phyloP scores from a whole-genome alignment of 2,797 vertebrate species.

The Emydoidea blandingii region DNA sequence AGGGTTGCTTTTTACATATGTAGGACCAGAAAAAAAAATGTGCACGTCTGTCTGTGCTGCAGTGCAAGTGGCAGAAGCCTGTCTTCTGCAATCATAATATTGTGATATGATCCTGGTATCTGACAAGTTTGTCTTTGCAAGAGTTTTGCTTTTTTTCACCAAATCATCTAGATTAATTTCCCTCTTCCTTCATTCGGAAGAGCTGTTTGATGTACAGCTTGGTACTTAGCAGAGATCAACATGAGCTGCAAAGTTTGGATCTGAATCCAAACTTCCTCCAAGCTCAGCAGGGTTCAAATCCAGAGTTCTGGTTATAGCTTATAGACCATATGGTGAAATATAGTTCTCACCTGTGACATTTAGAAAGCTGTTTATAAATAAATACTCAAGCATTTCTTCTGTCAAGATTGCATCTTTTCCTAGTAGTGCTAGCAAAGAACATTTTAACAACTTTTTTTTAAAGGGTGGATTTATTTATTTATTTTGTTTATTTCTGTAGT shows the following conservation, averaged over 20 bases:
- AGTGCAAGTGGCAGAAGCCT: neutral
- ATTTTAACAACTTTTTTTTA: neutral
- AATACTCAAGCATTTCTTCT: neutral
- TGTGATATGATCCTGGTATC: neutral
- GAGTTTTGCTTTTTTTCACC: neutral
- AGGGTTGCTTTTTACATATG: neutral
- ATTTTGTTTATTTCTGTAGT: neutral
- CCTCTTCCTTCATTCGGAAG: neutral
- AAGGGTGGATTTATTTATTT: neutral
- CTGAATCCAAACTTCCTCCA: neutral
- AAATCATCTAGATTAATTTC: neutral
- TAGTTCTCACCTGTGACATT: neutral
- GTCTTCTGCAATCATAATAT: neutral
- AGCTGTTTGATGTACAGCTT: neutral
- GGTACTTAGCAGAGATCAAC: neutral
- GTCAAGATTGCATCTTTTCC: neutral
- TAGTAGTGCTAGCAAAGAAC: neutral
- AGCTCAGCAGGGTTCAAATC: neutral
- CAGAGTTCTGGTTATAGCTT: neutral
- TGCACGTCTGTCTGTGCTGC: accelerated
- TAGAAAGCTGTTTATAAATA: neutral
- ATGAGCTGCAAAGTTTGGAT: neutral
- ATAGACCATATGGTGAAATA: neutral
- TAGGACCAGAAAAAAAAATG: neutral
- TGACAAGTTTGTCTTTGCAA: neutral